A percentile compares a stretch with the other conserved stretches of the same genome.
phyloP scores from a whole-genome alignment of 2,113 vertebrate species.

The Dromiciops gliroides region DNA sequence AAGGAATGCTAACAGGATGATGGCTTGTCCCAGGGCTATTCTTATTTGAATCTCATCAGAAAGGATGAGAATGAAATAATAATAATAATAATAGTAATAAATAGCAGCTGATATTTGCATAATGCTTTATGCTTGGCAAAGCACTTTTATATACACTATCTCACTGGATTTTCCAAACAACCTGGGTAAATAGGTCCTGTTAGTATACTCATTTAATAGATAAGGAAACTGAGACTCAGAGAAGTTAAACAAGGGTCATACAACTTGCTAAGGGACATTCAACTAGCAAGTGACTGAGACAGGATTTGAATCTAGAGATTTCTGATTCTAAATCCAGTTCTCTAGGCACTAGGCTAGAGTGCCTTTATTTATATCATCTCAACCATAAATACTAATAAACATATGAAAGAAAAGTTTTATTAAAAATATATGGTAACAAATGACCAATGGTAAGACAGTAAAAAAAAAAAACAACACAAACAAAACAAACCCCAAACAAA shows the following conservation, averaged over 20 bases:
- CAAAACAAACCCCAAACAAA: too few relatives aligned
- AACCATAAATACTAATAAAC: not conserved
- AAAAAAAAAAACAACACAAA: not conserved
- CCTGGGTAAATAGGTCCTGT: not conserved
- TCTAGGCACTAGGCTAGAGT: not conserved
- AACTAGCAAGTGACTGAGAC: not conserved
- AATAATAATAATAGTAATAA: not conserved
- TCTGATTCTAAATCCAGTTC: not conserved
- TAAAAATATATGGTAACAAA: not conserved
- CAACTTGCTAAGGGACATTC: not conserved
- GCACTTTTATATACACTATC: not conserved
- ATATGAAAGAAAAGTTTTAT: not conserved
- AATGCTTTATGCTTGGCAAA: not conserved
- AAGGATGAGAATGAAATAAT: not conserved
- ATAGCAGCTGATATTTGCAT: not conserved
- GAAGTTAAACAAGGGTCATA: not conserved
- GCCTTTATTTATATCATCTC: not conserved
- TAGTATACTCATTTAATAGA: not conserved
- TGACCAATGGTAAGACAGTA: not conserved
- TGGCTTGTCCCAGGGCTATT: not conserved
- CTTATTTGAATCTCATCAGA: not conserved
- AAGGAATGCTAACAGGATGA: not conserved
- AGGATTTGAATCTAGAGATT: not conserved
- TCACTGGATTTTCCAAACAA: not conserved
- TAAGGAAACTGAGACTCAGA: not conserved